These are phyloP conservation scores for Spinibarbus caldwelli DNA, from an alignment of 2,797 vertebrate genomes.

Conservation along the genomic window DNA sequence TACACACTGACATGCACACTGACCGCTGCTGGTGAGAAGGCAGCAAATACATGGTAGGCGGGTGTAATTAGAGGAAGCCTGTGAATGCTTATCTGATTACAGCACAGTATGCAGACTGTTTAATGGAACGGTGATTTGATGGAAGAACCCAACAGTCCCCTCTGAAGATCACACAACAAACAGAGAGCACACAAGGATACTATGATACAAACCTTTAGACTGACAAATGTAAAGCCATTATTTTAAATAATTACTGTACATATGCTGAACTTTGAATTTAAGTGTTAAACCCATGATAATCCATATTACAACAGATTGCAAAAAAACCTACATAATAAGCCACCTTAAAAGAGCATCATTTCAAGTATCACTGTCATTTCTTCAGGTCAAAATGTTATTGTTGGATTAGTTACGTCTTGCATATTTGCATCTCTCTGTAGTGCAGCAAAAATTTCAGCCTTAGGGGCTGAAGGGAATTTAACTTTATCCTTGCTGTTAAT, in stretches of 20 bases:
- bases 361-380: not conserved
- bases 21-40: not conserved
- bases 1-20: not conserved
- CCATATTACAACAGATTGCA: not conserved
- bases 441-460: not conserved
- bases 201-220: not conserved
- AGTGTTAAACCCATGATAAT: not conserved
- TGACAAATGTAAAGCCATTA: not conserved
- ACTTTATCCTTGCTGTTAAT: constrained; percentile 3
- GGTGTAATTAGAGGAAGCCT: constrained; percentile 44
- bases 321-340: not conserved
- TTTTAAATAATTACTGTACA: not conserved
- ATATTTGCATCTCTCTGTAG: not conserved
- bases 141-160: constrained; percentile 46
- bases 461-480: not conserved
- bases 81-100: constrained; percentile 59
- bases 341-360: not conserved
- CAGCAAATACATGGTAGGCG: not conserved
- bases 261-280: not conserved
- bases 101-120: constrained; percentile 53
- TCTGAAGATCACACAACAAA: constrained; percentile 57
- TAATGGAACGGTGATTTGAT: constrained; percentile 66
- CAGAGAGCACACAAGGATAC: not conserved
- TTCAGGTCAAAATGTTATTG: not conserved
- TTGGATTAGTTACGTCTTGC: not conserved